Conservation (phyloP, 1,140 invertebrate genomes). For the Branchinecta lindahli region DNA sequence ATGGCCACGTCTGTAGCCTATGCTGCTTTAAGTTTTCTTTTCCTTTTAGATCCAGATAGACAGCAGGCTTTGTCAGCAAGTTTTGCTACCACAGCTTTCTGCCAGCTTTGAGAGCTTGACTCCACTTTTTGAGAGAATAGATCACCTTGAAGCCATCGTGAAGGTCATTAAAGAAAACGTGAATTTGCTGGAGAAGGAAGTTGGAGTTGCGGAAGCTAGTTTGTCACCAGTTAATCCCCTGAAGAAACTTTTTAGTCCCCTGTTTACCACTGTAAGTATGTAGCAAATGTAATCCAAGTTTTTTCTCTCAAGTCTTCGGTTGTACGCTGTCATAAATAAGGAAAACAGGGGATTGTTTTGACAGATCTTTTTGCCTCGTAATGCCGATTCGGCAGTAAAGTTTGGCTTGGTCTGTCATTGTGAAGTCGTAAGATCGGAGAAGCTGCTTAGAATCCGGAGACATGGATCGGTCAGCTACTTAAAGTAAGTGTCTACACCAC, state of each 20-base stretch:
- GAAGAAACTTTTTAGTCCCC: background rate
- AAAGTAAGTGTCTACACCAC: too few relatives aligned
- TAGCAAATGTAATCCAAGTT: too few relatives aligned
- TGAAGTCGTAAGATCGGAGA: too few relatives aligned
- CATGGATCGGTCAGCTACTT: too few relatives aligned
- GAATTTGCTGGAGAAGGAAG: constrained; percentile 1
- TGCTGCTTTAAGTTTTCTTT: background rate
- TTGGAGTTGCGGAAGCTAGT: background rate
- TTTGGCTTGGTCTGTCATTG: too few relatives aligned
- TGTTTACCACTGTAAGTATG: background rate
- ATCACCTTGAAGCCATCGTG: background rate
- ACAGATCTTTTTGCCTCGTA: too few relatives aligned
- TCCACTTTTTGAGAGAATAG: background rate
- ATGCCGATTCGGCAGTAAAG: too few relatives aligned
- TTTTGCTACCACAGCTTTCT: background rate
- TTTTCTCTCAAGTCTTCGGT: too few relatives aligned
- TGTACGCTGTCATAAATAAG: too few relatives aligned
- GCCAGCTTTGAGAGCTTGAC: background rate
- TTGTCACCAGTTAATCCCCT: background rate
- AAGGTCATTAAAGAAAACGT: background rate
- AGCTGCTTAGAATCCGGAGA: too few relatives aligned
- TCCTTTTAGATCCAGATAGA: background rate
- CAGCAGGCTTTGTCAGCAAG: background rate
- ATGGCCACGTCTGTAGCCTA: background rate
- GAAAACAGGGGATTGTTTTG: too few relatives aligned